These are phyloP conservation scores for Galerucella nymphaeae DNA, from an alignment of 2,888 invertebrate species.

Conservation along the genomic window DNA sequence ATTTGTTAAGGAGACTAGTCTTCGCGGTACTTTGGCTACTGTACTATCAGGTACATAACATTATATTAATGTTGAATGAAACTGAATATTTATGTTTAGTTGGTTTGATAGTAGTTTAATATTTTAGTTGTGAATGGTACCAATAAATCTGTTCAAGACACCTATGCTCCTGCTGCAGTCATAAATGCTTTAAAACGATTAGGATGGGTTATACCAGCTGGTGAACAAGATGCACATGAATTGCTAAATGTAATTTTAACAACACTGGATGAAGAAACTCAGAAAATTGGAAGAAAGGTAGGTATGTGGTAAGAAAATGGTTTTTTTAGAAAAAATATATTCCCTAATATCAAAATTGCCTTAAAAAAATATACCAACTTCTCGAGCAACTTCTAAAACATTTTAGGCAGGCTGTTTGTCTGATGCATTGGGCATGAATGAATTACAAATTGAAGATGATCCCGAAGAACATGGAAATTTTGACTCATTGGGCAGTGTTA, in stretches of 20 bases:
- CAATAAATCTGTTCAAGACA: conserved; percentile 74
- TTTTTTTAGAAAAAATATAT: background rate
- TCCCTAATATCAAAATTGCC: too few species aligned
- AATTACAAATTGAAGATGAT: conserved; percentile 58
- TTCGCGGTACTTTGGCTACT: conserved; percentile 78
- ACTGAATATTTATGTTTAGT: background rate
- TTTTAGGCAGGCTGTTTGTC: conserved; percentile 77
- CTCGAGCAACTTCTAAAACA: background rate
- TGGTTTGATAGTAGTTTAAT: conserved; percentile 4
- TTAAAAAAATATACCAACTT: too few species aligned
- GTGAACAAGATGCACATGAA: conserved; percentile 96
- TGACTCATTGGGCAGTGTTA: conserved; percentile 60
- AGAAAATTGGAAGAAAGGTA: conserved; percentile 71
- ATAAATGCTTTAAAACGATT: conserved; percentile 79
- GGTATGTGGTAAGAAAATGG: conserved; percentile 1
- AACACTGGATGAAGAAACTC: conserved; percentile 90
- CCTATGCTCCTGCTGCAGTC: conserved; percentile 74
- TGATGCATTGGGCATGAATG: conserved; percentile 74
- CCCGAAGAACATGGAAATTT: conserved; percentile 51
- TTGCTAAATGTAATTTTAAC: conserved; percentile 88
- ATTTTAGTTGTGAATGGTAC: conserved; percentile 77
- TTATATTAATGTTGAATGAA: conserved; percentile 9
- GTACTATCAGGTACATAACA: conserved; percentile 75
- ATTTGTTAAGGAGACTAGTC: too few species aligned
- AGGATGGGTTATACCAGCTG: conserved; percentile 89